These are phyloP conservation scores for Iguana delicatissima DNA, from an alignment of 2,797 vertebrate genomes.

Conservation along the genomic window DNA sequence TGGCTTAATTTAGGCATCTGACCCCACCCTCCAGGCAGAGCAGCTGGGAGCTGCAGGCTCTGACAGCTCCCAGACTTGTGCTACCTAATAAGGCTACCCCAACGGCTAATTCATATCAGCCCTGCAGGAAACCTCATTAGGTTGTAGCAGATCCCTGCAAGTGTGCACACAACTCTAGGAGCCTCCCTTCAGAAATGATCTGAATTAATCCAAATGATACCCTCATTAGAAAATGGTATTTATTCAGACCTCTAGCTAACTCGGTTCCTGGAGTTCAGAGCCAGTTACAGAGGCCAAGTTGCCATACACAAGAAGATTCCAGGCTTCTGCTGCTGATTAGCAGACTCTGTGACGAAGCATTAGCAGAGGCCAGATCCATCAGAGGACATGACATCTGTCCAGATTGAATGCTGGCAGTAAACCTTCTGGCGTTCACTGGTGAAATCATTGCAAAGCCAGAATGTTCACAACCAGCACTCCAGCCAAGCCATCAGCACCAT, in stretches of 20 bases:
- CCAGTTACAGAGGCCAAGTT: background rate
- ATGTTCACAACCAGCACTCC: background rate
- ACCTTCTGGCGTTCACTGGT: background rate
- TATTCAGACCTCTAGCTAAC: background rate
- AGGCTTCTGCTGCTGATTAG: background rate
- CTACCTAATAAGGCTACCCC: conserved; percentile 30
- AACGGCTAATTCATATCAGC: conserved; percentile 9
- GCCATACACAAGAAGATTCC: background rate
- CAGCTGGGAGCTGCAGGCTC: background rate
- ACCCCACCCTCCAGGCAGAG: background rate
- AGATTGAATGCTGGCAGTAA: background rate
- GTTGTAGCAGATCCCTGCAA: conserved; percentile 4
- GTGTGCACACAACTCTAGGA: background rate
- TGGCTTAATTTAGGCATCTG: background rate
- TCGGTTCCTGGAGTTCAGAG: background rate
- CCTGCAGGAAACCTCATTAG: conserved; percentile 25
- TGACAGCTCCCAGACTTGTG: background rate
- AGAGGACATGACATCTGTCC: background rate
- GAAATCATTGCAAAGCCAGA: background rate
- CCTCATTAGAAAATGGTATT: background rate
- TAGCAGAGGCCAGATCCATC: background rate
- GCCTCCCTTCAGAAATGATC: conserved; percentile 1
- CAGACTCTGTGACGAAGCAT: background rate
- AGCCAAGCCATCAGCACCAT: background rate
- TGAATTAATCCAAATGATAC: conserved; percentile 6